Percentiles rank a stretch among this genome's conserved stretches.
Conservation (phyloP, 2,888 invertebrate genomes). For the Melieria crassipennis region DNA sequence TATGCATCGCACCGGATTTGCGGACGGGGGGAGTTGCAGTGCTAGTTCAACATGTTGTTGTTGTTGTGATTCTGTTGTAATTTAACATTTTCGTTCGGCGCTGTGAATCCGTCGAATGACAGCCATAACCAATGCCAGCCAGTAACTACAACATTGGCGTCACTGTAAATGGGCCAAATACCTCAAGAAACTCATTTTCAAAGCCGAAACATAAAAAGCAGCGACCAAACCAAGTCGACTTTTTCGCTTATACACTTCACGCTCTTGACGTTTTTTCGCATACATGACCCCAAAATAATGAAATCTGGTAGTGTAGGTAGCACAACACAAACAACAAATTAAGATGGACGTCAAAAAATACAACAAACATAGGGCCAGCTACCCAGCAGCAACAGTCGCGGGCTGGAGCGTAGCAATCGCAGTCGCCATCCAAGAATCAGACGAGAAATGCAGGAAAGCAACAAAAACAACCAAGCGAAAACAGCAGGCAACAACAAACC, state of each 20-base stretch:
- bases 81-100: no score
- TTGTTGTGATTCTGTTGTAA: no score
- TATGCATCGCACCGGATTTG: no score
- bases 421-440: background rate
- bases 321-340: background rate
- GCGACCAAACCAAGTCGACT: no score
- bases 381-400: no score
- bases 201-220: background rate
- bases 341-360: background rate
- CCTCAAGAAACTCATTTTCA: background rate
- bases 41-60: no score
- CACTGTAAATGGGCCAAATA: background rate
- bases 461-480: background rate
- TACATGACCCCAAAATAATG: constrained; percentile 4
- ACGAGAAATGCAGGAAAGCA: background rate
- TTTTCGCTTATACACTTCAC: background rate
- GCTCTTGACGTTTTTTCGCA: background rate
- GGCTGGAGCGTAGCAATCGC: no score
- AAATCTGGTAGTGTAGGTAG: background rate
- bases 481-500: background rate
- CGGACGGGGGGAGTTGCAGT: no score
- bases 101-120: no score
- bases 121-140: background rate
- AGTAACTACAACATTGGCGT: background rate
- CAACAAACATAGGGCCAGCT: no score